These are phyloP conservation scores for Columba janthina DNA, from an alignment of 2,113 vertebrate genomes.

Conservation along the genomic window DNA sequence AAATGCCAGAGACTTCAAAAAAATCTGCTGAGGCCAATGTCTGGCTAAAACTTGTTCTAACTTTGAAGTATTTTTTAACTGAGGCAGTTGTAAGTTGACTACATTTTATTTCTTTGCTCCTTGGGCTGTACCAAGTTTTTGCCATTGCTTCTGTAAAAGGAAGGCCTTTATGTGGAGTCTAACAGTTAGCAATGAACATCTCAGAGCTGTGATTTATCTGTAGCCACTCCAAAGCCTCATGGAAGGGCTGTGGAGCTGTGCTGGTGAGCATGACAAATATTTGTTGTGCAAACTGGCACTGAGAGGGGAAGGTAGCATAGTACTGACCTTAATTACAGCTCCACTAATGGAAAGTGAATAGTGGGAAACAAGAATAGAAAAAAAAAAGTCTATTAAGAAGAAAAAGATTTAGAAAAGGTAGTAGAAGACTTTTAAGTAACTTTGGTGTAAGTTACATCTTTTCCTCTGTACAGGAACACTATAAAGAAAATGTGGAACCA, in stretches of 20 bases:
- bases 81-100: background rate
- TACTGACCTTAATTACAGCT: background rate
- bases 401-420: background rate
- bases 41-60: background rate
- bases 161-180: background rate
- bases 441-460: background rate
- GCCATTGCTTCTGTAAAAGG: background rate
- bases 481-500: background rate
- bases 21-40: background rate
- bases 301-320: rapidly evolving
- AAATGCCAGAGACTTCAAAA: background rate
- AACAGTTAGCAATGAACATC: background rate
- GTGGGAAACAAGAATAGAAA: background rate
- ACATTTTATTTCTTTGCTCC: background rate
- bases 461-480: background rate
- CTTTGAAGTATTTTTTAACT: background rate
- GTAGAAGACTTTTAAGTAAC: background rate
- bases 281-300: rapidly evolving
- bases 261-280: background rate
- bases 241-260: background rate
- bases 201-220: background rate
- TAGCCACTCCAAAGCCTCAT: rapidly evolving
- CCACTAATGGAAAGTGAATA: background rate
- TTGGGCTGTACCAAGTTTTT: background rate
- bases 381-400: background rate